Percentiles rank a stretch among this genome's conserved stretches.
phyloP scores from a whole-genome alignment of 2,888 invertebrate genomes.

The Erynnis tages region DNA sequence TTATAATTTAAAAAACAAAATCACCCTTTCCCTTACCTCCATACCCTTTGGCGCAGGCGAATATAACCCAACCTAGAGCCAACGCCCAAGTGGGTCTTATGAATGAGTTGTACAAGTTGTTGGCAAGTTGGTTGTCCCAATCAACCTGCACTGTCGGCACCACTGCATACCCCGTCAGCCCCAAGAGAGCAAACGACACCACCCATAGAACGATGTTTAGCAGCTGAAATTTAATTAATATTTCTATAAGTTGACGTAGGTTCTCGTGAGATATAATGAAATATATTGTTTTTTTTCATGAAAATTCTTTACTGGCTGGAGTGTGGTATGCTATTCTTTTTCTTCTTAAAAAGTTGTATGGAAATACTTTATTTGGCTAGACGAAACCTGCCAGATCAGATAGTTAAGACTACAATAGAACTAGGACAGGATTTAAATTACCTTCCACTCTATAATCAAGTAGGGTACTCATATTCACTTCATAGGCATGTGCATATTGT shows the following conservation, averaged over 20 bases:
- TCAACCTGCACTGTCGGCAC: constrained; percentile 35
- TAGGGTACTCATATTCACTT: no score
- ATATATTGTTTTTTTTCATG: no score
- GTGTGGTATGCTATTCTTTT: no score
- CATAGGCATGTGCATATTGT: no score
- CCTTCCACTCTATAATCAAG: no score
- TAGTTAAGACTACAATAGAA: no score
- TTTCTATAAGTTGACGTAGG: no score
- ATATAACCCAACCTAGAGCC: constrained; percentile 63
- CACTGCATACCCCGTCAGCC: not conserved
- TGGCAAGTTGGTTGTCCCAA: constrained; percentile 52
- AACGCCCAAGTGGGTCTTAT: constrained; percentile 64
- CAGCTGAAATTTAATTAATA: not conserved
- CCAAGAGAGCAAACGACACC: not conserved
- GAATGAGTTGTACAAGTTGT: constrained; percentile 56
- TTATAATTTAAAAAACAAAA: not conserved
- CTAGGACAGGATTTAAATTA: no score
- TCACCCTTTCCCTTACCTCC: constrained; percentile 48
- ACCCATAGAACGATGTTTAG: not conserved
- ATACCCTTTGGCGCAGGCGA: constrained; percentile 66
- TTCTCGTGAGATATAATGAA: no score
- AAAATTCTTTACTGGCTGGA: not conserved
- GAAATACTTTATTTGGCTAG: no score
- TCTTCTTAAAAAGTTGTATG: no score
- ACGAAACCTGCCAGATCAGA: no score